Conservation (phyloP, 2,888 invertebrate genomes). For the Euplexia lucipara region DNA sequence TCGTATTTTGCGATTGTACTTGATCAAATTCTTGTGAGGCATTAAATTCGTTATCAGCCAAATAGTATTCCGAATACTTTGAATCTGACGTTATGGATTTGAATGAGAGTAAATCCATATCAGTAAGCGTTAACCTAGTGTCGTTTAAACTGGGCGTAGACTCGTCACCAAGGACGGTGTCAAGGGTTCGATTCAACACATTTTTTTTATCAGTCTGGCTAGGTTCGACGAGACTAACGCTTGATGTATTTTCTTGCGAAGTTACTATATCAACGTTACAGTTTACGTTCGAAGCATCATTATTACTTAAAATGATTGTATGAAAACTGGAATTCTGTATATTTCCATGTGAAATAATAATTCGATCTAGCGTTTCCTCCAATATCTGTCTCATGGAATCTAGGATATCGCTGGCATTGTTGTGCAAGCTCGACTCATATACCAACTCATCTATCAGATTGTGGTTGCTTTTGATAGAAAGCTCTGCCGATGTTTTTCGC, state of each 20-base stretch:
- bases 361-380: slow-evolving; percentile 75
- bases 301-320: slow-evolving; percentile 66
- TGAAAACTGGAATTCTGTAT: slow-evolving; percentile 62
- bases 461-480: slow-evolving; percentile 52
- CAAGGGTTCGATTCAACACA: slow-evolving; percentile 70
- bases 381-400: slow-evolving; percentile 71
- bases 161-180: slow-evolving; percentile 64
- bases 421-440: slow-evolving; percentile 53
- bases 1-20: slow-evolving; percentile 46
- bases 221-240: slow-evolving; percentile 63
- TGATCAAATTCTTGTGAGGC: slow-evolving; percentile 34
- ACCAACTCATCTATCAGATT: slow-evolving; percentile 63
- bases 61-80: slow-evolving; percentile 78
- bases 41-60: slow-evolving; percentile 74
- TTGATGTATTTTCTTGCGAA: slow-evolving; percentile 69
- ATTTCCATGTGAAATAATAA: slow-evolving; percentile 58
- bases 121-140: slow-evolving; percentile 63
- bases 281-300: slow-evolving; percentile 45
- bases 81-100: slow-evolving; percentile 77
- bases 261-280: slow-evolving; percentile 54
- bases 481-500: slow-evolving; percentile 10
- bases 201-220: slow-evolving; percentile 66
- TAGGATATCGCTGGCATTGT: slow-evolving; percentile 56
- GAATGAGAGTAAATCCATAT: slow-evolving; percentile 79
- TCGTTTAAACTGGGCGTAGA: slow-evolving; percentile 66